phyloP scores from a whole-genome alignment of 2,113 vertebrate species.

The Notothenia coriiceps region DNA sequence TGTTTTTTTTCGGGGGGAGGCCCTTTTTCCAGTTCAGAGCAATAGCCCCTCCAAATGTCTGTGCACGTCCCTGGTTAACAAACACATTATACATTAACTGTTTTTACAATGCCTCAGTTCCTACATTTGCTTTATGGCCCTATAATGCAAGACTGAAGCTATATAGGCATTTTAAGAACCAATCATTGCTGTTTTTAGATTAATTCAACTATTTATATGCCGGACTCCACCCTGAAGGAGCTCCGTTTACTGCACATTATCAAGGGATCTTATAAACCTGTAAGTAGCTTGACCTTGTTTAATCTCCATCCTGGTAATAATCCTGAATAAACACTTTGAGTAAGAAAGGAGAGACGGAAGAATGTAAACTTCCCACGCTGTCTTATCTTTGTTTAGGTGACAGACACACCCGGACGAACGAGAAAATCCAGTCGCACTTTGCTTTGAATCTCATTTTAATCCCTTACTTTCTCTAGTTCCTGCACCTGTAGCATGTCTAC shows the following conservation, averaged over 20 bases:
- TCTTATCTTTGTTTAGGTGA: neutral
- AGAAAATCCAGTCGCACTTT: slow-evolving; percentile 75
- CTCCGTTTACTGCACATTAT: neutral
- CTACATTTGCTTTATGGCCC: neutral
- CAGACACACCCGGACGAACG: slow-evolving; percentile 69
- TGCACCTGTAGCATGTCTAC: no score
- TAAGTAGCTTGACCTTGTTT: no score
- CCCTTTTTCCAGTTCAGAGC: no score
- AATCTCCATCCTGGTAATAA: neutral
- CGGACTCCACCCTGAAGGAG: accelerated
- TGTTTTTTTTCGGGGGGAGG: no score
- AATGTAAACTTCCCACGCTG: slow-evolving; percentile 25
- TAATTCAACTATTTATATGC: neutral
- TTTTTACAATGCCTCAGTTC: no score
- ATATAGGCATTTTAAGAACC: neutral
- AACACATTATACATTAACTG: no score
- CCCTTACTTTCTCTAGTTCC: no score
- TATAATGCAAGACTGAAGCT: neutral
- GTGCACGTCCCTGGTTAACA: no score
- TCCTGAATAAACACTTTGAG: neutral
- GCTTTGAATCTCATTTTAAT: neutral
- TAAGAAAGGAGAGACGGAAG: neutral
- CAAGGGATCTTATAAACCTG: neutral
- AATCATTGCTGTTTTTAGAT: neutral
- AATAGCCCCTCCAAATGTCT: no score